Base-by-base conservation (phyloP, 2,888 invertebrate genomes). In the Heliconius cydno region DNA sequence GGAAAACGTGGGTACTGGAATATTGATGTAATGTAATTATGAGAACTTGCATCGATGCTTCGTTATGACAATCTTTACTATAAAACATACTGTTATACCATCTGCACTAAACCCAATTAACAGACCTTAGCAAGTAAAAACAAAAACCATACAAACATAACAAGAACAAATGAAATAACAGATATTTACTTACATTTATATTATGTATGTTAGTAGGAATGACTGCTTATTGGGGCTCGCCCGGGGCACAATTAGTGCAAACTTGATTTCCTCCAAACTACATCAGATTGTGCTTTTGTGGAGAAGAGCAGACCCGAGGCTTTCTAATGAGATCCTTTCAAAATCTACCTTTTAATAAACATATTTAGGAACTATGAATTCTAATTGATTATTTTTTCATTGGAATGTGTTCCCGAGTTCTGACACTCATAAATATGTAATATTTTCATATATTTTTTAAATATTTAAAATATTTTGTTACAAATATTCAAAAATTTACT, bases 191-290 rank as follows among this genome's bases (percentile, higher is more conserved):
- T 74, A 78, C 70, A 68, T 80, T 80, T 70, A 70, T 70, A 38
- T 65, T 77, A 66, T 68, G 34, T 60, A 65, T 63, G 67, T 68
- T 68, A 67, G 79, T 79, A 76, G 73, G 68, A 81, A 79, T 74
- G 72, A 79, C 76, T 81, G 73, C 68, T 80, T 76, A 80, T 80
- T 79, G 78, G 80, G 78, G n/a, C 79, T 76, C 76, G 67, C 77
- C 72, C 60, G 75, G 77, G 81, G 81, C 77, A 71, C 79, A 79
- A 77, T 81, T 81, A 79, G 75, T 77, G 65, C 79, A 81, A 81
- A 81, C 81, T 79, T 81, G 81, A 81, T 81, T 81, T 79, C 46
- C 77, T 67, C 75, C 68, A 66, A 81, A 79, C 81, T 78, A 77
- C 71, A 77, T 77, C 75, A 79, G 76, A 60, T 74, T 78, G 73